phyloP scores from a whole-genome alignment of 1,140 invertebrate genomes.

The Drosophila melanogaster region DNA sequence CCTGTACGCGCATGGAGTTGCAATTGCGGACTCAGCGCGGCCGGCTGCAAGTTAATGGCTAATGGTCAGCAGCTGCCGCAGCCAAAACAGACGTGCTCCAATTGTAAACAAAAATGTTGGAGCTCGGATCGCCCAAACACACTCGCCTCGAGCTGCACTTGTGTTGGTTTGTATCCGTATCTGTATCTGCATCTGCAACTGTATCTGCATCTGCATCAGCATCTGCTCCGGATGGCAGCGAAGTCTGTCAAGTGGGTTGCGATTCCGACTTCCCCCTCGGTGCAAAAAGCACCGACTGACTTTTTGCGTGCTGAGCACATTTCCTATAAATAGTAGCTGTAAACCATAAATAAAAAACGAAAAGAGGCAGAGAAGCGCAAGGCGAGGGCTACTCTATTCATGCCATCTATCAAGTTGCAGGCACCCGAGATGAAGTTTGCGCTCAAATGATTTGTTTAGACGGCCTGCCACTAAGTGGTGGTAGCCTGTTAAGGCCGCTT shows the following conservation, averaged over 20 bases:
- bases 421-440: slow-evolving; percentile 52
- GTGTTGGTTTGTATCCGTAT: slow-evolving; percentile 2
- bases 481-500: slow-evolving; percentile 36
- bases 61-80: slow-evolving; percentile 65
- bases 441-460: slow-evolving; percentile 33
- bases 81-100: slow-evolving; percentile 78
- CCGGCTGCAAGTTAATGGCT: slow-evolving; percentile 66
- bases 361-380: slow-evolving; percentile 3
- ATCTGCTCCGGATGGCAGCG: slow-evolving; percentile 45
- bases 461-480: slow-evolving; percentile 41
- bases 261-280: slow-evolving; percentile 28
- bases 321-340: slow-evolving; percentile 64
- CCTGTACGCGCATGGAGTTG: slow-evolving; percentile 22
- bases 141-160: slow-evolving; percentile 5
- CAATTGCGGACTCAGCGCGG: slow-evolving; percentile 49
- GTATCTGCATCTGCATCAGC: slow-evolving; percentile 43
- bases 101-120: slow-evolving; percentile 73
- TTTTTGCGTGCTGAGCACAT: slow-evolving; percentile 60
- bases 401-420: slow-evolving; percentile 57
- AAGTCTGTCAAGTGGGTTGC: slow-evolving; percentile 51
- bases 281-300: slow-evolving; percentile 1
- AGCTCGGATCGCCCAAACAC: slow-evolving; percentile 8
- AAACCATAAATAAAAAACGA: slow-evolving; percentile 56
- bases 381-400: slow-evolving; percentile 25
- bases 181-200: slow-evolving; percentile 21